These are phyloP conservation scores for Clarias gariepinus DNA, from an alignment of 2,113 vertebrate species.

Conservation along the genomic window DNA sequence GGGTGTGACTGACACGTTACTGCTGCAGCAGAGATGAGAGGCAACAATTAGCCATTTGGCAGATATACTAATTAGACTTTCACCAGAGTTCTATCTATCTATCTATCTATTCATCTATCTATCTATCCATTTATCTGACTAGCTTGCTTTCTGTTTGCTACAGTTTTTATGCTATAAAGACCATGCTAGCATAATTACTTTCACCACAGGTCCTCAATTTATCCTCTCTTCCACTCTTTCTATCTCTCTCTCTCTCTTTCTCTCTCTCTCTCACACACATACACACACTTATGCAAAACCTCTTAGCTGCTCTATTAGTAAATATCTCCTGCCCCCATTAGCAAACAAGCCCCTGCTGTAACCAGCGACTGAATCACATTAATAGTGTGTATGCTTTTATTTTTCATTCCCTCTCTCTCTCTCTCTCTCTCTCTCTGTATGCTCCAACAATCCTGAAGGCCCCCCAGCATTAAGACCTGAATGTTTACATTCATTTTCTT, in stretches of 20 bases:
- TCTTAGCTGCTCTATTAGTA: slow-evolving; percentile 7
- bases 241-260: not conserved
- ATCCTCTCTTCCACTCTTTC: not conserved
- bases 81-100: not conserved
- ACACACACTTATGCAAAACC: slow-evolving; percentile 17
- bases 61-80: not conserved
- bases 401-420: not conserved
- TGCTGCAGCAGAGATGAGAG: not conserved
- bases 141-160: not conserved
- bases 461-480: not conserved
- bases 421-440: not conserved
- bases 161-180: too few species aligned
- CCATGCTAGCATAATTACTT: not conserved
- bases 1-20: not conserved
- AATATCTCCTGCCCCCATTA: slow-evolving; percentile 14
- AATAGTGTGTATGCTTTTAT: slow-evolving; percentile 11
- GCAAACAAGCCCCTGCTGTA: slow-evolving; percentile 9
- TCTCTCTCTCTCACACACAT: not conserved
- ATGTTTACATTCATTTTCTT: slow-evolving; percentile 15
- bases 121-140: not conserved
- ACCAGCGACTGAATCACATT: not conserved
- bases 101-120: not conserved
- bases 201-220: not conserved
- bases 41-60: slow-evolving; percentile 11
- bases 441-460: not conserved